phyloP scores from a whole-genome alignment of 2,888 invertebrate species.

The Cinara cedri region DNA sequence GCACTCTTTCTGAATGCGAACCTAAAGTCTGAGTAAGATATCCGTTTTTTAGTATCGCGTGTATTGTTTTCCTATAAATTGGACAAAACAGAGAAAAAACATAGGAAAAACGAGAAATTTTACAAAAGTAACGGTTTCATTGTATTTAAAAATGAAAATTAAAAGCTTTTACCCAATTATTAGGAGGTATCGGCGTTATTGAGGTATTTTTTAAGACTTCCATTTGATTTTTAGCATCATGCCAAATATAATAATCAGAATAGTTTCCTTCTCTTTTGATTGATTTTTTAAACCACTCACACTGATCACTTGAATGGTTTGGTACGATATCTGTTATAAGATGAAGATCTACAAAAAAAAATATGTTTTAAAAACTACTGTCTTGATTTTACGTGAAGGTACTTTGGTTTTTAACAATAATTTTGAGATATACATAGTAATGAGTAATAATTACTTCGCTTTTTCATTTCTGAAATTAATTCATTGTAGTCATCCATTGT shows the following conservation, averaged over 20 bases:
- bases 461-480: constrained; percentile 63
- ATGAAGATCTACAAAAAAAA: constrained; percentile 59
- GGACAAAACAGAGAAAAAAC: too few species aligned
- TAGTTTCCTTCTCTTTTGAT: constrained; percentile 61
- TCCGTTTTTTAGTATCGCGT: too few species aligned
- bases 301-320: constrained; percentile 63
- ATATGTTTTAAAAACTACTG: not conserved
- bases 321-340: constrained; percentile 61
- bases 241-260: constrained; percentile 66
- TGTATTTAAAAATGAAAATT: too few species aligned
- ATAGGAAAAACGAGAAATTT: too few species aligned
- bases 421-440: too few species aligned
- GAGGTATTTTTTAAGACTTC: not conserved
- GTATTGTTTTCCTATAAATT: too few species aligned
- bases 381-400: constrained; percentile 55
- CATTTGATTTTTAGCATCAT: constrained; percentile 59
- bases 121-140: too few species aligned
- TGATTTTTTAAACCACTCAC: constrained; percentile 66
- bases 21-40: too few species aligned
- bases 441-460: constrained; percentile 61
- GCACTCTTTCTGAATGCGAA: too few species aligned
- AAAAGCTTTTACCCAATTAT: constrained; percentile 62
- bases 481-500: constrained; percentile 67
- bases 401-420: too few species aligned
- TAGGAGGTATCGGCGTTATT: constrained; percentile 57